Evolutionary conservation across 2,888 invertebrate species (phyloP).

Genomic region (Agonopterix heracliana): DNA sequence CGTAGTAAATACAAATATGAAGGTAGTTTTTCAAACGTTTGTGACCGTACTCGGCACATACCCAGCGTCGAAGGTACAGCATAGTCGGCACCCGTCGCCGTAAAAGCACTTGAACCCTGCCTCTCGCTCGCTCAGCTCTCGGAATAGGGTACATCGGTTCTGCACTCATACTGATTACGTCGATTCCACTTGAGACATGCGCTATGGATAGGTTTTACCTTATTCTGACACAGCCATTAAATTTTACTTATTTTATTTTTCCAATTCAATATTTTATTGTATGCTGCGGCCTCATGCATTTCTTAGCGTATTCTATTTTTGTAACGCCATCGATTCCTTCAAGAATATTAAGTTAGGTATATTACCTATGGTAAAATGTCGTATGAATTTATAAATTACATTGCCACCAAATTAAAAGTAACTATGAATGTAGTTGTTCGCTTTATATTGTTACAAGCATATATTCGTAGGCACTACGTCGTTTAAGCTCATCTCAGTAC

Average conservation of each 20-base stretch:
- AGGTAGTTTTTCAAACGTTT: conserved; percentile 24
- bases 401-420: conserved; percentile 16
- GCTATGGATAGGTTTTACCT: conserved; percentile 35
- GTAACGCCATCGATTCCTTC: too few relatives aligned
- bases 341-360: too few relatives aligned
- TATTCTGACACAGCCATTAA: conserved; percentile 56
- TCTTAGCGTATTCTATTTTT: too few relatives aligned
- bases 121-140: neutral
- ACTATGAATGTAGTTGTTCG: conserved; percentile 33
- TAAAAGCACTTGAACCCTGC: conserved; percentile 4
- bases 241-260: neutral
- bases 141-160: neutral
- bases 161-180: neutral
- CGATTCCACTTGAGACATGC: neutral
- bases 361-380: too few relatives aligned
- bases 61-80: neutral
- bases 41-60: conserved; percentile 19
- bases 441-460: conserved; percentile 65
- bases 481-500: conserved; percentile 81
- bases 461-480: conserved; percentile 80
- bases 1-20: conserved; percentile 60
- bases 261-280: neutral
- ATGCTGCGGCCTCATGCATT: neutral
- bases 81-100: neutral
- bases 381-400: too few relatives aligned